These are phyloP conservation scores for Riparia riparia DNA, from an alignment of 2,113 vertebrate species.

Conservation along the genomic window DNA sequence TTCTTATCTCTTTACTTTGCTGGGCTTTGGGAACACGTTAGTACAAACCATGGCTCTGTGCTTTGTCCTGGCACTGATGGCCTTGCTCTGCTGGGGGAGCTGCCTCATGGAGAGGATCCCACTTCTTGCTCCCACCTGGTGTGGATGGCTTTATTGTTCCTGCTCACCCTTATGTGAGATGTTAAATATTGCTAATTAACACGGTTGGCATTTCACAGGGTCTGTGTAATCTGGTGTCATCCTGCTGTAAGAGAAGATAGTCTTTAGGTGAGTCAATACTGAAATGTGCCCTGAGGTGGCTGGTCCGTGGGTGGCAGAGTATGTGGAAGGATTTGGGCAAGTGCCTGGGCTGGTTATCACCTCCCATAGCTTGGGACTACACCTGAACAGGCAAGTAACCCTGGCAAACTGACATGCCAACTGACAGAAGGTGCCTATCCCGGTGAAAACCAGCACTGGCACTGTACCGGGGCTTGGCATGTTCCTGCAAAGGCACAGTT, in stretches of 20 bases:
- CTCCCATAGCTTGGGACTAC: background rate
- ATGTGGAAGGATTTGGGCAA: background rate
- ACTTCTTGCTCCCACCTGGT: background rate
- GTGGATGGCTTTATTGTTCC: background rate
- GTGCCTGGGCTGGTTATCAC: background rate
- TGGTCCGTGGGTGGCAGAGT: background rate
- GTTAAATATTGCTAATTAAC: background rate
- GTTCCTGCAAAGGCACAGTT: background rate
- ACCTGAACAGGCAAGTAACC: background rate
- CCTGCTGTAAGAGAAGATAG: background rate
- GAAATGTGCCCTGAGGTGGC: background rate
- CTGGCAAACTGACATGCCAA: background rate
- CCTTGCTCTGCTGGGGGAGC: background rate
- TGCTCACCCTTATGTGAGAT: background rate
- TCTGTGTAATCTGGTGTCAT: background rate
- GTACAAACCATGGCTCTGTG: background rate
- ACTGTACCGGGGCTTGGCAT: background rate
- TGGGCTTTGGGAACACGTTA: background rate
- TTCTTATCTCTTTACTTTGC: background rate
- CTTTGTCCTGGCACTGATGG: background rate
- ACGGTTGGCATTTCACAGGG: fast-evolving
- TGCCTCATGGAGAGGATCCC: background rate
- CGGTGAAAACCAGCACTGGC: background rate
- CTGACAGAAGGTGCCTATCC: background rate
- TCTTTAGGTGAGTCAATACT: background rate